phyloP scores from a whole-genome alignment of 2,888 invertebrate genomes.

The Xestia ashworthii region DNA sequence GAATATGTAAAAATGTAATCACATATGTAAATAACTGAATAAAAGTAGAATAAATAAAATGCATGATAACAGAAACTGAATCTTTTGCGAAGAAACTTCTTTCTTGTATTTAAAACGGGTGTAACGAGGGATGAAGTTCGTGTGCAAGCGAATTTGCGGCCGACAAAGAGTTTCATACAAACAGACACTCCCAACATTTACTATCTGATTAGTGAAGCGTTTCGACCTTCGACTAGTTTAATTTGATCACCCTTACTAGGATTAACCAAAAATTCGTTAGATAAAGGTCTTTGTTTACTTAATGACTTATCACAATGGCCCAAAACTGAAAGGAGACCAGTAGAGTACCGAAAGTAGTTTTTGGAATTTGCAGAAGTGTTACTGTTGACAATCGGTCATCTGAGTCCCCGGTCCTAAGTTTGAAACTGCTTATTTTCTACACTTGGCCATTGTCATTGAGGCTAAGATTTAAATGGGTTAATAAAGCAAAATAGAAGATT shows the following conservation, averaged over 20 bases:
- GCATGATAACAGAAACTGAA: neutral
- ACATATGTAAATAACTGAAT: too few relatives aligned
- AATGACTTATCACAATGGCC: neutral
- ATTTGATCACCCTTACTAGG: neutral
- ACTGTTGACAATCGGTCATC: too few relatives aligned
- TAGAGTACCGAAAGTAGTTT: too few relatives aligned
- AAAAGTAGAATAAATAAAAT: too few relatives aligned
- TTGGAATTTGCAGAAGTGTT: too few relatives aligned
- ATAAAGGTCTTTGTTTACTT: neutral
- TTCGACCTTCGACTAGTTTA: slow-evolving; percentile 19
- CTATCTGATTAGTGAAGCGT: slow-evolving; percentile 24
- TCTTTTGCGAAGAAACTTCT: neutral
- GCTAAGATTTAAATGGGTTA: too few relatives aligned
- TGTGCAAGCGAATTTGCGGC: neutral
- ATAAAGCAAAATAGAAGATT: too few relatives aligned
- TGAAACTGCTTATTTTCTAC: too few relatives aligned
- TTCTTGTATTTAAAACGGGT: neutral
- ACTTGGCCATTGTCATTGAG: too few relatives aligned
- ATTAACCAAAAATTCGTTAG: slow-evolving; percentile 7
- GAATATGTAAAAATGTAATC: too few relatives aligned
- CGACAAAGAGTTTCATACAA: slow-evolving; percentile 32
- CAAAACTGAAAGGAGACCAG: neutral
- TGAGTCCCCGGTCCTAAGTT: too few relatives aligned
- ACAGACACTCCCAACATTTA: slow-evolving; percentile 12
- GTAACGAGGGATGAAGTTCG: slow-evolving; percentile 1